A percentile compares a stretch with the other conserved stretches of the same genome.
Conservation (phyloP, 2,797 vertebrate species). For the Threskiornis aethiopicus region DNA sequence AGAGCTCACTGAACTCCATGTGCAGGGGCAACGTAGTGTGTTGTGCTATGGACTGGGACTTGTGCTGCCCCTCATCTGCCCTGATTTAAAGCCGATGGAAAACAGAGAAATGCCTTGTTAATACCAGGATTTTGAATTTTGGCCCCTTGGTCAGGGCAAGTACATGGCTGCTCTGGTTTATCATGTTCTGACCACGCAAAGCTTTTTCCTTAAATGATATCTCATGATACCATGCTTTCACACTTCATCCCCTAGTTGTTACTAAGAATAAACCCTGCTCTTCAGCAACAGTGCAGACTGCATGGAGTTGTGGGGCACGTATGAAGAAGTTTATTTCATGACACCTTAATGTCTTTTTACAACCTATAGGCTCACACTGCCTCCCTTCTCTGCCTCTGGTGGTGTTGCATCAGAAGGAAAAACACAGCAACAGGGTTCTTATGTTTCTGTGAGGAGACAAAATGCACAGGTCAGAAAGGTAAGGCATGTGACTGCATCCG, state of each 20-base stretch:
- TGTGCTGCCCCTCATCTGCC: not conserved
- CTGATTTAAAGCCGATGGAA: not conserved
- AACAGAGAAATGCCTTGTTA: not conserved
- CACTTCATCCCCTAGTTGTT: not conserved
- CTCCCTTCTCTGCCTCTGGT: not conserved
- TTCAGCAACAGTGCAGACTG: not conserved
- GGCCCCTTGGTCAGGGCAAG: not conserved
- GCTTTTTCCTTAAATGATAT: not conserved
- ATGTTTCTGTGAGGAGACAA: not conserved
- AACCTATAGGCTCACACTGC: rapidly evolving
- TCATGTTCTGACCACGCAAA: not conserved
- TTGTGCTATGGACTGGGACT: not conserved
- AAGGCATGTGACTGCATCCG: rapidly evolving
- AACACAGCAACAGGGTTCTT: not conserved
- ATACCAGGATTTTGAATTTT: not conserved
- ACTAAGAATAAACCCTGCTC: not conserved
- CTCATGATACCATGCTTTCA: not conserved
- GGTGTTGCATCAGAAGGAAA: not conserved
- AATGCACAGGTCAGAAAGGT: not conserved
- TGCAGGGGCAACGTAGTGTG: rapidly evolving
- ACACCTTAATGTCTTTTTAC: not conserved
- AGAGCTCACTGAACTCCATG: not conserved
- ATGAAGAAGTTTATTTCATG: not conserved
- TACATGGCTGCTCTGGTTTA: not conserved
- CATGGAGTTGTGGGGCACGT: rapidly evolving